Base-by-base conservation (phyloP, 2,797 vertebrate genomes). In the Lithobates pipiens region DNA sequence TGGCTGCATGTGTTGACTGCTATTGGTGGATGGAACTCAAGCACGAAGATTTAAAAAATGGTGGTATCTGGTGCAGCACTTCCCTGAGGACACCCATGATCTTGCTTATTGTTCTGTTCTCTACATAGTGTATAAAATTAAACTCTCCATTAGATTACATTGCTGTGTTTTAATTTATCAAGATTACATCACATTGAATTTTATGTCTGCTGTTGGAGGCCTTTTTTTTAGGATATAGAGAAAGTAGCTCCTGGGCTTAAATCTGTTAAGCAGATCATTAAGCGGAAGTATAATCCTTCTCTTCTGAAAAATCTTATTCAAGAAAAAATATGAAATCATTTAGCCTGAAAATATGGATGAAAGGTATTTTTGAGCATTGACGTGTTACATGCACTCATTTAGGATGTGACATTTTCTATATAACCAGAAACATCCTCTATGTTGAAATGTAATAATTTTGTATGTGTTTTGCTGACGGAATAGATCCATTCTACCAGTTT, bases 341-440 rank as follows among this genome's bases (percentile, higher is more conserved):
- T 29, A 67, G 65, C 25, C n/a, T 67, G 10, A 67, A 25, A 67
- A 67, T 76, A 76, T n/a, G 74, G 27, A 76, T 76, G 74, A 32
- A 76, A 76, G 25, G 46, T 21, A 57, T 29, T 54, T 27, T 2
- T 25, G 46, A 29, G 46, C 13, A 54, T 21, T 57, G 29, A 76
- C 34, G 46, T 18, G 46, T 54, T 76, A 76, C 27, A 29, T 75
- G 44, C 73, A 46, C n/a, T 16, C 21, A 54, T 76, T 76, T 76
- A 9, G 16, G 15, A 57, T 57, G 27, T 57, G 65, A 67, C 65
- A 29, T 25, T 13, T 61, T 61, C 54, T 9, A 23, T 61, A 29
- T 67, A 25, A 67, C 65, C 25, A 29, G 8, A 9, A 65, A 25
- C n/a, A 65, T 23, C 8, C 10, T 10, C 65, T 67, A 13, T 67